phyloP scores from a whole-genome alignment of 2,888 invertebrate genomes.

The Leuctra nigra region DNA sequence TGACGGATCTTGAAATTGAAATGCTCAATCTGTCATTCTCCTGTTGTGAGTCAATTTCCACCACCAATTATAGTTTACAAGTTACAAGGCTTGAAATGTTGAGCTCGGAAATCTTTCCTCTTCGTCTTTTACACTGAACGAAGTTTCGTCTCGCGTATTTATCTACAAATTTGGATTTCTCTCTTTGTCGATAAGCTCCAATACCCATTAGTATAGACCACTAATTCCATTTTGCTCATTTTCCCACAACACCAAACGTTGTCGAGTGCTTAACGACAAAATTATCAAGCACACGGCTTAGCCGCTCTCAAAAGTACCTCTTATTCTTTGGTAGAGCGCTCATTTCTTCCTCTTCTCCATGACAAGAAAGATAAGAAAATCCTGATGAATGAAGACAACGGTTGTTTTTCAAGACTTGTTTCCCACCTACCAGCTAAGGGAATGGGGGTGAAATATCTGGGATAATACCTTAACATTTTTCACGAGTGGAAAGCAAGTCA shows the following conservation, averaged over 20 bases:
- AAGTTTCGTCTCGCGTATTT: too few species aligned
- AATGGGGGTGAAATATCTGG: conserved; percentile 29
- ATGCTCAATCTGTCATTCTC: too few species aligned
- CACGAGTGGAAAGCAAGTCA: conserved; percentile 23
- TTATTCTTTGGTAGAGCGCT: conserved; percentile 19
- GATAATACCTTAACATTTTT: conserved; percentile 31
- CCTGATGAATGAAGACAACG: conserved; percentile 37
- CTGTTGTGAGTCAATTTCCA: too few species aligned
- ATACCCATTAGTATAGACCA: conserved; percentile 1
- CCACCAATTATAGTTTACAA: too few species aligned
- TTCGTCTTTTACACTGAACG: too few species aligned
- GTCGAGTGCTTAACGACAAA: conserved; percentile 34
- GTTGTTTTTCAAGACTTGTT: conserved; percentile 34
- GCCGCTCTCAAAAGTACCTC: conserved; percentile 30
- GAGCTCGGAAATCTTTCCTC: too few species aligned
- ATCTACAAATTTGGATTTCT: conserved; percentile 15
- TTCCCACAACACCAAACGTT: conserved; percentile 3
- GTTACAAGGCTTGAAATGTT: too few species aligned
- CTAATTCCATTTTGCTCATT: conserved; percentile 1
- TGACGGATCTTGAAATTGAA: too few species aligned
- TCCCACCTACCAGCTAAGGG: conserved; percentile 22
- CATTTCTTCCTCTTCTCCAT: conserved; percentile 29
- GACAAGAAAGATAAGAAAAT: conserved; percentile 35
- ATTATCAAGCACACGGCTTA: conserved; percentile 35
- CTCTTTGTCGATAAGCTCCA: conserved; percentile 17